These are phyloP conservation scores for Dermatemys mawii DNA, from an alignment of 2,113 vertebrate genomes.

Conservation along the genomic window DNA sequence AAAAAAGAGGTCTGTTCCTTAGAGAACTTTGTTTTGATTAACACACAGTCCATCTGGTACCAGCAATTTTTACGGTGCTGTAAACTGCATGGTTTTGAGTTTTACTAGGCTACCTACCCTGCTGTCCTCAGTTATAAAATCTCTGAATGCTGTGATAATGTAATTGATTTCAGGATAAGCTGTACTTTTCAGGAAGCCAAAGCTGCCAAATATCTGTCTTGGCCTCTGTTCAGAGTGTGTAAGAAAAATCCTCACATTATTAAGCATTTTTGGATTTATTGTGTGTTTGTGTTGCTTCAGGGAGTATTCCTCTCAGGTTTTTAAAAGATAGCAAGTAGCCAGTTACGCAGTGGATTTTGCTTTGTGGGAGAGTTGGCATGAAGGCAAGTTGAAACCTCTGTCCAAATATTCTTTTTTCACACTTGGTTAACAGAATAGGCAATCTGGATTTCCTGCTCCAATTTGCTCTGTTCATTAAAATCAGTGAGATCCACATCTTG, in stretches of 20 bases:
- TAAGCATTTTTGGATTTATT: constrained; percentile 30
- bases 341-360: not conserved
- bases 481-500: not conserved
- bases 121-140: constrained; percentile 34
- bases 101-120: constrained; percentile 55
- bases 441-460: not conserved
- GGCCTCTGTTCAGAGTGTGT: not conserved
- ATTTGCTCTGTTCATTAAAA: not conserved
- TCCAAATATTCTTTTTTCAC: not conserved
- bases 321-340: constrained; percentile 41
- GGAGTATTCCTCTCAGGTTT: constrained; percentile 33
- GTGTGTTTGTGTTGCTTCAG: constrained; percentile 42
- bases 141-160: not conserved
- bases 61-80: constrained; percentile 3
- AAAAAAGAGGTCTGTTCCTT: constrained; percentile 26
- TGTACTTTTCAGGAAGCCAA: constrained; percentile 17
- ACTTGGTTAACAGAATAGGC: accelerated
- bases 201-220: constrained; percentile 54
- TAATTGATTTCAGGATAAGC: constrained; percentile 53
- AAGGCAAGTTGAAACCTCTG: not conserved
- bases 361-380: not conserved
- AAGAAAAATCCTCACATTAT: not conserved
- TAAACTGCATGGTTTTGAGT: constrained; percentile 12
- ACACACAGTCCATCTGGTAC: constrained; percentile 43
- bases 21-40: constrained; percentile 52